Evolutionary conservation across 2,113 vertebrate genomes (phyloP), one percentile per base, ranked within the genome.

Genomic region (Clupea harengus): DNA sequence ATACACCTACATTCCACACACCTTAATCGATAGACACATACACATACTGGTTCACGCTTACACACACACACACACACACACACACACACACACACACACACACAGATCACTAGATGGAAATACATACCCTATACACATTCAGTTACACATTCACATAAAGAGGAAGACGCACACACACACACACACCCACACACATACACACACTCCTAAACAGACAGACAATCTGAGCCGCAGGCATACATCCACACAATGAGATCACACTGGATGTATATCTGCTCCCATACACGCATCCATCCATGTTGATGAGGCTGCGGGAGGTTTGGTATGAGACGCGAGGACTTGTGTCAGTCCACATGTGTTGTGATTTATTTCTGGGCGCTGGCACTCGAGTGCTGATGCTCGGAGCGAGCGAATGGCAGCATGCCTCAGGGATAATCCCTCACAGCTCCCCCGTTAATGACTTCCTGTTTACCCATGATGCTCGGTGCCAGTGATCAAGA

Each of bases 281-380:
- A 64, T 64, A 25, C 64, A 39, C 9, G 7, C 64, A 67, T 25
- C 1, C 64, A 6, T 67, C 6, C 64, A 28, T 72, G 28, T 11
- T 32, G 64, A 1, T 72, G 6, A 72, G 25, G 7, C 64, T 28
- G 64, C 0, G 64, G n/a, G 25, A 32, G 83, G 85, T 72, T 85
- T 86, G 91, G 88, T 87, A 88, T 91, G 88, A 89, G 75, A 81
- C 85, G 83, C 28, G 46, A 11, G 13, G 50, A 52, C 9, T 52
- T 10, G 50, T 8, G 50, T 52, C 17, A 15, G 15, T 72, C 52
- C 52, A 54, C 13, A 54, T 10, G 25, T 72, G 64, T 7, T 32
- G 64, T 72, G 64, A 72, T 72, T 72, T 32, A 28, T 72, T 2
- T 25, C 8, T 13, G 25, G 64, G 57, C 22, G 20, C 57, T 64